These are phyloP conservation scores for Pipra filicauda DNA, from an alignment of 2,113 vertebrate genomes.

Conservation along the genomic window DNA sequence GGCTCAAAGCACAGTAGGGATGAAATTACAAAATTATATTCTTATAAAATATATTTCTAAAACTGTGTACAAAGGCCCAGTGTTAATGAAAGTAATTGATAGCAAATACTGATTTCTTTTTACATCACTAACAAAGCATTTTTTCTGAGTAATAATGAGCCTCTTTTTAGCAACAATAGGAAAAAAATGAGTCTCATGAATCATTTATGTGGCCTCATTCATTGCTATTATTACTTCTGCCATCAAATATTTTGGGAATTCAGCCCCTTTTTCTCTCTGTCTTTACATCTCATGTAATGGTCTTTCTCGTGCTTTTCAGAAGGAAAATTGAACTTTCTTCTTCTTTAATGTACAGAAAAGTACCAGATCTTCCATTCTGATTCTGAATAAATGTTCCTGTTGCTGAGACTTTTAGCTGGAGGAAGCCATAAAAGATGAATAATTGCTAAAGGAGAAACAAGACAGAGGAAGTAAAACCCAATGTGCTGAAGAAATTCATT, in stretches of 20 bases:
- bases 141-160: conserved; percentile 48
- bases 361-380: conserved; percentile 56
- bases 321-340: conserved; percentile 64
- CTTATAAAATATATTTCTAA: conserved; percentile 60
- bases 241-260: conserved; percentile 67
- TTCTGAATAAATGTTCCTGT: conserved; percentile 45
- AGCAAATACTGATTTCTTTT: conserved; percentile 63
- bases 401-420: conserved; percentile 47
- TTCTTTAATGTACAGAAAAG: conserved; percentile 57
- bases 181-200: conserved; percentile 57
- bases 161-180: conserved; percentile 57
- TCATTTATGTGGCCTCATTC: conserved; percentile 57
- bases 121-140: conserved; percentile 43
- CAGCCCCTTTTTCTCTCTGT: conserved; percentile 45
- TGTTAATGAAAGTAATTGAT: conserved; percentile 68
- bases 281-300: conserved; percentile 54
- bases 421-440: conserved; percentile 58
- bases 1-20: conserved; percentile 52
- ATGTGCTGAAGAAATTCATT: conserved; percentile 34
- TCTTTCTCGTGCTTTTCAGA: conserved; percentile 59
- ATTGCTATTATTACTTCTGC: conserved; percentile 57
- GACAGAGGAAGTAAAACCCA: conserved; percentile 24
- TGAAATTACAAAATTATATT: conserved; percentile 65
- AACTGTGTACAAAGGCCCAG: conserved; percentile 23
- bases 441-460: conserved; percentile 56